Conservation (phyloP, 2,797 vertebrate species). For the Nannoperca obscura region DNA sequence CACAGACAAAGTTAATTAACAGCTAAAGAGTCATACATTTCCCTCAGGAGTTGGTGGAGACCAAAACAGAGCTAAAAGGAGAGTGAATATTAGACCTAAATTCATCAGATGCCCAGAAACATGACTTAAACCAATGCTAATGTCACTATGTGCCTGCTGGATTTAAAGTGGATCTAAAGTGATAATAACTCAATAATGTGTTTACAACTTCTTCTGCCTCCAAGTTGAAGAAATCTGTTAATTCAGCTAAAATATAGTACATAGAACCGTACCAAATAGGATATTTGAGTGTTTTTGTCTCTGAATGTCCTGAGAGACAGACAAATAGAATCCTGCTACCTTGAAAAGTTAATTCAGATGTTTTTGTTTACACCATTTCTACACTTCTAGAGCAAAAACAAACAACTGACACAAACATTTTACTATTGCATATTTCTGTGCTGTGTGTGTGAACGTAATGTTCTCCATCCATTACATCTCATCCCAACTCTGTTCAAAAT, state of each 20-base stretch:
- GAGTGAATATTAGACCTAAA: neutral
- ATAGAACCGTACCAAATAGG: neutral
- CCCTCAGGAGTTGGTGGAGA: neutral
- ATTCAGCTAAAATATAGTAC: neutral
- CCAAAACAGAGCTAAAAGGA: neutral
- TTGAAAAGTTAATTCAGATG: neutral
- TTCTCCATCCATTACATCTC: neutral
- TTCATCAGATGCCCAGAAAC: neutral
- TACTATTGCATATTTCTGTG: neutral
- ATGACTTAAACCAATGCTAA: neutral
- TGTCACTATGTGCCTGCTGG: neutral
- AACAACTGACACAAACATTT: neutral
- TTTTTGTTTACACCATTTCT: neutral
- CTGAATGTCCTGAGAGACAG: neutral
- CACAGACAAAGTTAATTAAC: neutral
- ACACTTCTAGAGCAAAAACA: neutral
- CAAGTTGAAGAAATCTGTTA: neutral
- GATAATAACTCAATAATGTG: neutral
- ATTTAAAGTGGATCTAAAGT: neutral
- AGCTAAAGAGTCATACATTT: neutral
- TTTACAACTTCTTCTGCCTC: neutral
- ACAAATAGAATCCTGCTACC: neutral
- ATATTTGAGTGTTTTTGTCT: neutral
- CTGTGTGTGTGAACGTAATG: neutral
- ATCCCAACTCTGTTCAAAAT: conserved; percentile 13